Percentiles rank a stretch among this genome's conserved stretches.
These are phyloP conservation scores for Camelus bactrianus DNA, from an alignment of 2,113 vertebrate genomes.

Conservation along the genomic window DNA sequence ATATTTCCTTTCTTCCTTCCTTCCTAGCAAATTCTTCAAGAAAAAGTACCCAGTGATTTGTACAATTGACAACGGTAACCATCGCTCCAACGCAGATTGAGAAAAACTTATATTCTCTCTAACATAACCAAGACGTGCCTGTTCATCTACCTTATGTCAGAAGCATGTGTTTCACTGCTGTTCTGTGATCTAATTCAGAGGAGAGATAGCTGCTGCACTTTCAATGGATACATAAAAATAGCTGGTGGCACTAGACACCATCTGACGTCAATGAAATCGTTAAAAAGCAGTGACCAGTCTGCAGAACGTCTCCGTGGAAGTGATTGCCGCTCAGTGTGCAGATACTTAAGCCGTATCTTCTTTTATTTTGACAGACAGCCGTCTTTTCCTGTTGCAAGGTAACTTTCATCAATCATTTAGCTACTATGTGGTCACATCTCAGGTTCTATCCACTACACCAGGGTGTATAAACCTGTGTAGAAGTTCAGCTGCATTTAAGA, in stretches of 20 bases:
- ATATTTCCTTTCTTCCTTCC: conserved; percentile 24
- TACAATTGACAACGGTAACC: conserved; percentile 46
- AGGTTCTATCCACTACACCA: not conserved
- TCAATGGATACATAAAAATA: conserved; percentile 77
- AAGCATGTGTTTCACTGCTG: conserved; percentile 32
- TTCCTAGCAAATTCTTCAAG: conserved; percentile 18
- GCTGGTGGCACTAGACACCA: conserved; percentile 61
- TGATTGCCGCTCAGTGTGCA: not conserved
- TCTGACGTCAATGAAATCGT: conserved; percentile 75
- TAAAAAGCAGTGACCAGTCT: conserved; percentile 67
- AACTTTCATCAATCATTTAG: conserved; percentile 46
- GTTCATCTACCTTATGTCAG: conserved; percentile 45
- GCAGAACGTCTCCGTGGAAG: conserved; percentile 6
- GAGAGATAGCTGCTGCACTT: conserved; percentile 67
- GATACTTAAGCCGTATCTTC: not conserved
- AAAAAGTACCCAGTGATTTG: conserved; percentile 43
- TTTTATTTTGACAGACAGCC: conserved; percentile 40
- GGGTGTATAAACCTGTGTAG: not conserved
- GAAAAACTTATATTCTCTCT: conserved; percentile 41
- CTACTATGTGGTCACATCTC: not conserved
- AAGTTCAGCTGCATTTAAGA: not conserved
- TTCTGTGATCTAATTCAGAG: conserved; percentile 76
- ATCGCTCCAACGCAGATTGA: conserved; percentile 28
- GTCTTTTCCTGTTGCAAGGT: conserved; percentile 26
- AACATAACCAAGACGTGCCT: conserved; percentile 58